Percentiles rank a stretch among this genome's conserved stretches.
These are phyloP conservation scores for Drosophila lini DNA, from an alignment of 1,140 invertebrate species.

Conservation along the genomic window DNA sequence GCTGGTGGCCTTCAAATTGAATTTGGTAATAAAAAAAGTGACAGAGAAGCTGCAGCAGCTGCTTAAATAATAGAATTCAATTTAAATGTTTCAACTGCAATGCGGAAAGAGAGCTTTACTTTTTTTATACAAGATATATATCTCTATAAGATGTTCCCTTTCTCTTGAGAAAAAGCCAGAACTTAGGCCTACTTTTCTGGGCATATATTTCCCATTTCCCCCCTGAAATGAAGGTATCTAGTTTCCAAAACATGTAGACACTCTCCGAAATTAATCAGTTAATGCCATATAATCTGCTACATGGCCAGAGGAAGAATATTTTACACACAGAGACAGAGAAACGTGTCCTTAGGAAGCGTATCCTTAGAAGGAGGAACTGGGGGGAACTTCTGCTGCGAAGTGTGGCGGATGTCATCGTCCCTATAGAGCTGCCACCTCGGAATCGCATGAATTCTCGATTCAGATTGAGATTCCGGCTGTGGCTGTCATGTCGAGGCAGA, in stretches of 20 bases:
- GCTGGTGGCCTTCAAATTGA: slow-evolving; percentile 53
- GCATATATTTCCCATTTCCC: not conserved
- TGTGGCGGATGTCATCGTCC: slow-evolving; percentile 6
- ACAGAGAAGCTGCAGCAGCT: slow-evolving; percentile 34
- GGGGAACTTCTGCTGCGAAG: slow-evolving; percentile 1
- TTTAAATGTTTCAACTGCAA: slow-evolving; percentile 24
- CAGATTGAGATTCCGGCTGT: slow-evolving; percentile 20
- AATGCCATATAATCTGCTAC: slow-evolving; percentile 16
- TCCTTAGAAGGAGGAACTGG: too few species aligned
- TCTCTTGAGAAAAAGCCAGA: too few species aligned
- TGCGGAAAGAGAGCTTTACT: not conserved
- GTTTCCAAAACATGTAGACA: slow-evolving; percentile 15
- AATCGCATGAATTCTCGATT: slow-evolving; percentile 26
- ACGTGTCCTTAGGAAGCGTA: not conserved
- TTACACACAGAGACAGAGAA: not conserved
- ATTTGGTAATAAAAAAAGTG: slow-evolving; percentile 50
- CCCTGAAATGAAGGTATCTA: not conserved
- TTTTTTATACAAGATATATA: too few species aligned
- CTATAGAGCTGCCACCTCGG: slow-evolving; percentile 18
- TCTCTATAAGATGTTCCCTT: not conserved
- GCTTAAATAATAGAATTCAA: slow-evolving; percentile 48
- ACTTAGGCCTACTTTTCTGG: not conserved
- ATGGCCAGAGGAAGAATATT: slow-evolving; percentile 3
- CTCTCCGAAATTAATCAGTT: slow-evolving; percentile 20
- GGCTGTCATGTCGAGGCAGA: slow-evolving; percentile 43